A percentile compares a stretch with the other conserved stretches of the same genome.
Conservation (phyloP, 2,113 vertebrate genomes). For the Malurus alboscapulatus region DNA sequence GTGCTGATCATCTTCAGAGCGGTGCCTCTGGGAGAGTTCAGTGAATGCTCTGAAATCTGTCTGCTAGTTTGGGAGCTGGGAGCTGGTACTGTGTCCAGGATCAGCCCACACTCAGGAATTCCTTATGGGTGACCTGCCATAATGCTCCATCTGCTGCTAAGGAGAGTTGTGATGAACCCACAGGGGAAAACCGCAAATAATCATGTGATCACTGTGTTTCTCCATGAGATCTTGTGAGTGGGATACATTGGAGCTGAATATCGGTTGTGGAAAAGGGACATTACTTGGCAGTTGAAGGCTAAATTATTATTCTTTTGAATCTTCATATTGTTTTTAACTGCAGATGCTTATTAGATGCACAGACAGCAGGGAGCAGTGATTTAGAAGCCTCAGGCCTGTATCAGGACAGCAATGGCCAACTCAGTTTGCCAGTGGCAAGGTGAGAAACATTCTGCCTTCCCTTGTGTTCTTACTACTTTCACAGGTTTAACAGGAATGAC, state of each 20-base stretch:
- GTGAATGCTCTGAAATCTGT: background rate
- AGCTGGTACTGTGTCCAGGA: background rate
- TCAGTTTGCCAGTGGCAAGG: background rate
- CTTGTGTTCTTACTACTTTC: background rate
- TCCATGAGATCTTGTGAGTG: background rate
- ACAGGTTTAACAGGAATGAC: background rate
- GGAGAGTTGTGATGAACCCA: background rate
- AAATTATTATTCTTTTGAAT: background rate
- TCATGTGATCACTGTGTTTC: background rate
- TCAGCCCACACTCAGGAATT: background rate
- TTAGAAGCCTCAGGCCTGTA: background rate
- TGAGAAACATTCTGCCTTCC: background rate
- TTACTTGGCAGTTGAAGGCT: background rate
- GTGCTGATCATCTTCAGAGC: background rate
- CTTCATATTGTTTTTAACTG: background rate
- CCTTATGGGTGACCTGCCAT: background rate
- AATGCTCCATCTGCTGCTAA: background rate
- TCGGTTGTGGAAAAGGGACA: background rate
- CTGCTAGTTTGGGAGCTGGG: rapidly evolving
- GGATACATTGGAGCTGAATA: background rate
- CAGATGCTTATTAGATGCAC: background rate
- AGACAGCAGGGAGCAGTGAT: background rate
- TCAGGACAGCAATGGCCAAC: background rate
- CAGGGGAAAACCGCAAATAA: background rate
- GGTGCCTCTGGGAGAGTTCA: background rate